A percentile compares a stretch with the other conserved stretches of the same genome.
phyloP scores from a whole-genome alignment of 2,888 invertebrate genomes.

The Machimus atricapillus region DNA sequence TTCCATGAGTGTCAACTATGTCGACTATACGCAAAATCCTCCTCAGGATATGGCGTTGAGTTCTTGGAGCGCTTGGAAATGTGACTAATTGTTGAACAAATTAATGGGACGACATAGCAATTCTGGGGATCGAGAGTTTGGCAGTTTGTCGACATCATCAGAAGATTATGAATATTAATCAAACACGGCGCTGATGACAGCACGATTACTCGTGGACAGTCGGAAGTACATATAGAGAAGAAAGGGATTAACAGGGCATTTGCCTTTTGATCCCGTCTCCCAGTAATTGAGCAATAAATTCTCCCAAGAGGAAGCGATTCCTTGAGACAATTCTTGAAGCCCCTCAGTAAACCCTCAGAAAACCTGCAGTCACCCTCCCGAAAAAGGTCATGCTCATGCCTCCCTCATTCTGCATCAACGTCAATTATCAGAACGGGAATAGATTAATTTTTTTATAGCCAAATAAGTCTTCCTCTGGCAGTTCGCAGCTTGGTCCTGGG shows the following conservation, averaged over 20 bases:
- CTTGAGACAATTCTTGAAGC: not conserved
- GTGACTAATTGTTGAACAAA: conserved; percentile 1
- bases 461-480: not conserved
- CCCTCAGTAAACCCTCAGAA: not conserved
- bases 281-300: not conserved
- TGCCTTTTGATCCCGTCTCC: not conserved
- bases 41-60: not conserved
- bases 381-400: not conserved
- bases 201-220: not conserved
- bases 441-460: not conserved
- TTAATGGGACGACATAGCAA: not conserved
- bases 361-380: not conserved
- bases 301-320: not conserved
- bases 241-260: not conserved
- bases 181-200: not conserved
- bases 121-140: not conserved
- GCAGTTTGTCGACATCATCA: not conserved
- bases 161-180: not conserved
- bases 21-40: not conserved
- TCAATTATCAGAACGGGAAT: not conserved
- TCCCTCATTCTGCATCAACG: not conserved
- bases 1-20: not conserved
- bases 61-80: not conserved
- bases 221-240: not conserved
- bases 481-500: not conserved